Evolutionary conservation across 2,113 vertebrate genomes (phyloP).

Genomic region (Bos javanicus): DNA sequence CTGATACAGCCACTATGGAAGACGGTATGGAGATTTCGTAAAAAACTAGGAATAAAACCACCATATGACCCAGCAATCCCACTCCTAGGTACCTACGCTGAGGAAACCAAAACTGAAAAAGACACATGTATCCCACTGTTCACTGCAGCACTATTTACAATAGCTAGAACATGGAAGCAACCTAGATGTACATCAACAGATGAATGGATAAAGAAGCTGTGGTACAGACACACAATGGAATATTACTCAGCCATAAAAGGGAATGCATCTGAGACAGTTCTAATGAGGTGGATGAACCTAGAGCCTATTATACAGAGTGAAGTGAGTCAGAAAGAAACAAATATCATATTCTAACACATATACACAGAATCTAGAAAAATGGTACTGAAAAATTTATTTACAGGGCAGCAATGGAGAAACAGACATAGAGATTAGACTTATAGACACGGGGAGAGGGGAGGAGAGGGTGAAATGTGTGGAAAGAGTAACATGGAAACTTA

Average conservation of each 20-base stretch:
- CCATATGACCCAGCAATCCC: not conserved
- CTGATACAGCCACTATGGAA: not conserved
- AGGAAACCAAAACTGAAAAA: not conserved
- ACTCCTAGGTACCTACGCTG: not conserved
- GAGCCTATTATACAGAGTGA: not conserved
- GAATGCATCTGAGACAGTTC: not conserved
- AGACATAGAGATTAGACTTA: not conserved
- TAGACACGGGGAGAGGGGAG: not conserved
- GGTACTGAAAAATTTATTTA: not conserved
- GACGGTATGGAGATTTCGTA: not conserved
- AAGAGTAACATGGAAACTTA: not conserved
- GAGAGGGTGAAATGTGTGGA: not conserved
- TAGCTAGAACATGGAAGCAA: not conserved
- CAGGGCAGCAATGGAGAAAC: not conserved
- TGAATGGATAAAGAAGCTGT: not conserved
- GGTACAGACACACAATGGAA: not conserved
- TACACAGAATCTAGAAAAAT: not conserved
- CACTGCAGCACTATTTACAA: not conserved
- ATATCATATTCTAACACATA: not conserved
- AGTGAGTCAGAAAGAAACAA: not conserved
- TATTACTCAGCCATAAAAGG: not conserved
- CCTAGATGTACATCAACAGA: not conserved
- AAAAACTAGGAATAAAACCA: not conserved
- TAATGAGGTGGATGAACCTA: not conserved
- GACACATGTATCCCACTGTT: not conserved